Evolutionary conservation across 2,888 invertebrate species (phyloP).

Genomic region (Meta bourneti): DNA sequence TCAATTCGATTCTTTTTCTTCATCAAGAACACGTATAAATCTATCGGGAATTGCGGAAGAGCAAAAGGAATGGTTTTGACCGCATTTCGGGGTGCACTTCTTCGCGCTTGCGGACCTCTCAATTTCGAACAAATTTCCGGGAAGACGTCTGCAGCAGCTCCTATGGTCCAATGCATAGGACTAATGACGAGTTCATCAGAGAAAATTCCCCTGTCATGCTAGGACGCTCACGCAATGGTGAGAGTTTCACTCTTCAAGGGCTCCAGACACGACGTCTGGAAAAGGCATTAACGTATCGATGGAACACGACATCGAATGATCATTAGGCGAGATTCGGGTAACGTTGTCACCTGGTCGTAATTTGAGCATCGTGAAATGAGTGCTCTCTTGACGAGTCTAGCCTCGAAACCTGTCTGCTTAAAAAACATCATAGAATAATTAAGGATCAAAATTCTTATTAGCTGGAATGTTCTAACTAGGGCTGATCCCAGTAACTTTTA

Average conservation of each 20-base stretch:
- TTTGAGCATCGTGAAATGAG: conserved; percentile 1
- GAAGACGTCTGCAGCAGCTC: background rate
- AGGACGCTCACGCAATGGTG: conserved; percentile 42
- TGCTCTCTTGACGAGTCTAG: background rate
- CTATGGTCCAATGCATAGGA: conserved; percentile 34
- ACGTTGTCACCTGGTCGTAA: conserved; percentile 36
- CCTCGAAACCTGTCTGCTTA: background rate
- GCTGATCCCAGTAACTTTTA: no score
- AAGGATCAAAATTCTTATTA: background rate
- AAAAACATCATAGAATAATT: no score
- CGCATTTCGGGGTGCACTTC: background rate
- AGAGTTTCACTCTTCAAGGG: conserved; percentile 27
- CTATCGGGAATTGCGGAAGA: background rate
- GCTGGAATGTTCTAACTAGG: background rate
- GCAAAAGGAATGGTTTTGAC: conserved; percentile 16
- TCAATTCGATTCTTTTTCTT: background rate
- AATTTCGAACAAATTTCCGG: background rate
- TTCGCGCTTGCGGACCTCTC: background rate
- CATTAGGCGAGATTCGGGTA: conserved; percentile 11
- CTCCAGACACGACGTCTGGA: conserved; percentile 21
- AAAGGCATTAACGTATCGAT: conserved; percentile 25
- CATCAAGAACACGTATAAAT: background rate
- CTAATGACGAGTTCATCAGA: conserved; percentile 22
- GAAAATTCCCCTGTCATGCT: background rate
- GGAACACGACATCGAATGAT: conserved; percentile 9